Conservation (phyloP, 2,113 vertebrate genomes). For the Chaetodon auriga region DNA sequence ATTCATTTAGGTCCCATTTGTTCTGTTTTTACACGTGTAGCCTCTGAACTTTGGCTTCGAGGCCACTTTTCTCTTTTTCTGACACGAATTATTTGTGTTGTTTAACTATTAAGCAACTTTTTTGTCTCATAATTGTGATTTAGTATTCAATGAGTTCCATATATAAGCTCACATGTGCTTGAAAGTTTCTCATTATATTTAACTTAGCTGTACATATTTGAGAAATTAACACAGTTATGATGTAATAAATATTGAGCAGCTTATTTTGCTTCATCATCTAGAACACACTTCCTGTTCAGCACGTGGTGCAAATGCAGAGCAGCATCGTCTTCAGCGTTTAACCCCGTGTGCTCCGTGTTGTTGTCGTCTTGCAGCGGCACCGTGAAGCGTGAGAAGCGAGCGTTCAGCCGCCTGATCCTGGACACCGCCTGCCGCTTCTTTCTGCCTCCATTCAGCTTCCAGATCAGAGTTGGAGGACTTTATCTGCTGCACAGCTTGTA, state of each 20-base stretch:
- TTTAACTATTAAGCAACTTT: too few relatives aligned
- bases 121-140: too few relatives aligned
- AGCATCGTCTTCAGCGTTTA: neutral
- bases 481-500: constrained; percentile 93
- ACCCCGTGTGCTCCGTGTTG: neutral
- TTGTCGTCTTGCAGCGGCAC: constrained; percentile 83
- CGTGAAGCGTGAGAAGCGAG: constrained; percentile 81
- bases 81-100: too few relatives aligned
- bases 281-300: neutral
- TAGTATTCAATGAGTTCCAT: too few relatives aligned
- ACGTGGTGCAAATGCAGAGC: neutral
- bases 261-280: neutral
- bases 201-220: neutral
- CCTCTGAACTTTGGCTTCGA: too few relatives aligned
- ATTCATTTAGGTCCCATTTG: too few relatives aligned
- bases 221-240: neutral
- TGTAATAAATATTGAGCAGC: neutral
- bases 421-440: constrained; percentile 85
- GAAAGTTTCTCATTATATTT: neutral
- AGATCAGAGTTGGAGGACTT: constrained; percentile 93
- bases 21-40: too few relatives aligned
- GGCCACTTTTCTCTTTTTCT: too few relatives aligned
- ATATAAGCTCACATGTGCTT: neutral
- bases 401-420: constrained; percentile 87
- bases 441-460: constrained; percentile 92